Percentiles rank a stretch among this genome's conserved stretches.
phyloP scores from a whole-genome alignment of 2,113 vertebrate genomes.

The Burhinus oedicnemus region DNA sequence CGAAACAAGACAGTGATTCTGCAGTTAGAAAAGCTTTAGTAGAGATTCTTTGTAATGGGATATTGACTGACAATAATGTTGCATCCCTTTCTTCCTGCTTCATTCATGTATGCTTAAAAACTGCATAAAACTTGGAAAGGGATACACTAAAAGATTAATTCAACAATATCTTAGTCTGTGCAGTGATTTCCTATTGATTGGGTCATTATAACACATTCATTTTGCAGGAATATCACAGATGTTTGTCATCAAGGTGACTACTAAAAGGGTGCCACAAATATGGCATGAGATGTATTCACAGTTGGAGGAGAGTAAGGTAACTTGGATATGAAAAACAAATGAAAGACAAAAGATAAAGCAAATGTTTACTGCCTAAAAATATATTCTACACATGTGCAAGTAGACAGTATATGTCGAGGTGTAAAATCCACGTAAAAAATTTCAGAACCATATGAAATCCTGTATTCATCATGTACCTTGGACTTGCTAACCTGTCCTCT shows the following conservation, averaged over 20 bases:
- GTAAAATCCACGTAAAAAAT: neutral
- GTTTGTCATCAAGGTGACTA: neutral
- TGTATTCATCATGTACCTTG: neutral
- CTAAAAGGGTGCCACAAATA: neutral
- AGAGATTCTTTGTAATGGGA: neutral
- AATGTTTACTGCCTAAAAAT: neutral
- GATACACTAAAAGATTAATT: neutral
- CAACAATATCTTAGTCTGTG: neutral
- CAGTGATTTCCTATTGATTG: neutral
- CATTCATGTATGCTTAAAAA: neutral
- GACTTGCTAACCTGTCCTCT: neutral
- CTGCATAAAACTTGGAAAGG: neutral
- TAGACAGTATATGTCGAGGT: neutral
- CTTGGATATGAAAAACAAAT: neutral
- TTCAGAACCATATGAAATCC: neutral
- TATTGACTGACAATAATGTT: neutral
- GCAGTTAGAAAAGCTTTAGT: neutral
- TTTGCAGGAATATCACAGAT: neutral
- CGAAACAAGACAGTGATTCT: neutral
- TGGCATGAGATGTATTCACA: neutral
- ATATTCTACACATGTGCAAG: neutral
- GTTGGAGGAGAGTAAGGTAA: neutral
- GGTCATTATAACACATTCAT: neutral
- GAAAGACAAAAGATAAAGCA: neutral
- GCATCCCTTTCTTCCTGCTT: neutral